Percentiles rank a stretch among this genome's conserved stretches.
Evolutionary conservation across 2,113 vertebrate species (phyloP).

Genomic region (Lophochroa leadbeateri): DNA sequence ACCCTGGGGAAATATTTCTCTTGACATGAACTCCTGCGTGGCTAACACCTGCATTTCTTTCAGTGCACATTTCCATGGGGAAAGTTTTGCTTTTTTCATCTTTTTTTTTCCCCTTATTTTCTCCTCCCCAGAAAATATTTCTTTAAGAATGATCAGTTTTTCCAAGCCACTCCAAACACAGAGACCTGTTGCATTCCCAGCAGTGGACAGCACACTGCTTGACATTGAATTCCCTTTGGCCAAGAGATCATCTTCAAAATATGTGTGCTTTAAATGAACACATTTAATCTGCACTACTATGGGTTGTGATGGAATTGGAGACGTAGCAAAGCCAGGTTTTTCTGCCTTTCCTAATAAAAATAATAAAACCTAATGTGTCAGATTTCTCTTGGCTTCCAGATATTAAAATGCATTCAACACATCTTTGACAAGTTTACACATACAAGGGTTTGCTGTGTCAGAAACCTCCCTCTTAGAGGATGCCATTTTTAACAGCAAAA

Average conservation of each 20-base stretch:
- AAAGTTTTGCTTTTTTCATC: background rate
- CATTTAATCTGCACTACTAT: background rate
- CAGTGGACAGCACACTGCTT: background rate
- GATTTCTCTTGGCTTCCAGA: background rate
- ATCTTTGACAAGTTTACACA: background rate
- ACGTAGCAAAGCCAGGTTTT: background rate
- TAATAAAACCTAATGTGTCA: background rate
- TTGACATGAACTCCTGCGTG: slow-evolving; percentile 53
- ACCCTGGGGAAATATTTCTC: slow-evolving; percentile 73
- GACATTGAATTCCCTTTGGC: background rate
- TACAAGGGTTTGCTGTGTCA: background rate
- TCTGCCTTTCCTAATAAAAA: background rate
- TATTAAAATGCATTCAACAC: background rate
- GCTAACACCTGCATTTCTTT: slow-evolving; percentile 70
- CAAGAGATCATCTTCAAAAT: background rate
- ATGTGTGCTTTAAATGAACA: background rate
- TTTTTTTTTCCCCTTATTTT: background rate
- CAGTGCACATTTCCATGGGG: slow-evolving; percentile 13
- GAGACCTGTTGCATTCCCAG: slow-evolving; percentile 33
- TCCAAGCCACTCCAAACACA: background rate
- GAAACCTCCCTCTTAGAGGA: background rate
- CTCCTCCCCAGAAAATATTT: slow-evolving; percentile 50
- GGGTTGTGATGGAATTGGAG: background rate
- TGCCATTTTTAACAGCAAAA: background rate
- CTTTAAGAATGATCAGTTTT: slow-evolving; percentile 38